phyloP scores from a whole-genome alignment of 1,140 invertebrate genomes.

The Grapholita molesta region DNA sequence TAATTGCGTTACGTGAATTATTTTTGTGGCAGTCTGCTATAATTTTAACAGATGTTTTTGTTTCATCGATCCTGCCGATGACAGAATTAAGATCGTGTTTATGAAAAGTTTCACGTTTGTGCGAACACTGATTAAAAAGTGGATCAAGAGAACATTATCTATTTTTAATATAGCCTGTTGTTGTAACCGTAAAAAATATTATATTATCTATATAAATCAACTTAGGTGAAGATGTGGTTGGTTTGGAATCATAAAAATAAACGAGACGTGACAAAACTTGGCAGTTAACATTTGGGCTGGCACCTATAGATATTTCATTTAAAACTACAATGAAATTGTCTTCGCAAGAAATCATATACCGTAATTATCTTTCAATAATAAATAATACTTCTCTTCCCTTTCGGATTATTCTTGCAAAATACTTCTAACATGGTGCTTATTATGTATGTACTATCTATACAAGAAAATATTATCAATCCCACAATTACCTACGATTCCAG shows the following conservation, averaged over 20 bases:
- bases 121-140: constrained; percentile 11
- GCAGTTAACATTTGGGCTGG: not conserved
- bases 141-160: constrained; percentile 3
- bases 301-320: not conserved
- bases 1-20: constrained; percentile 70
- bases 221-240: not conserved
- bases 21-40: constrained; percentile 59
- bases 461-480: too few species aligned
- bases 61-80: constrained; percentile 60
- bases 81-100: constrained; percentile 70
- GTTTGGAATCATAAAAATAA: not conserved
- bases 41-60: constrained; percentile 71
- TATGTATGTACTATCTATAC: too few species aligned
- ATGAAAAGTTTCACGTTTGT: constrained; percentile 42
- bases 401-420: too few species aligned
- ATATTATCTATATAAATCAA: not conserved
- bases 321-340: too few species aligned
- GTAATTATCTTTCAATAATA: too few species aligned
- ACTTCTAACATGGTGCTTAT: too few species aligned
- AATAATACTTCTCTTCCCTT: too few species aligned
- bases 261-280: not conserved
- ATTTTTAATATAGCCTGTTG: constrained; percentile 2
- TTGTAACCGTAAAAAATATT: not conserved
- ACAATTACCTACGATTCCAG: too few species aligned
- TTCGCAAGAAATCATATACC: too few species aligned